Evolutionary conservation across 1,140 invertebrate species (phyloP).

Genomic region (Chionoecetes opilio): DNA sequence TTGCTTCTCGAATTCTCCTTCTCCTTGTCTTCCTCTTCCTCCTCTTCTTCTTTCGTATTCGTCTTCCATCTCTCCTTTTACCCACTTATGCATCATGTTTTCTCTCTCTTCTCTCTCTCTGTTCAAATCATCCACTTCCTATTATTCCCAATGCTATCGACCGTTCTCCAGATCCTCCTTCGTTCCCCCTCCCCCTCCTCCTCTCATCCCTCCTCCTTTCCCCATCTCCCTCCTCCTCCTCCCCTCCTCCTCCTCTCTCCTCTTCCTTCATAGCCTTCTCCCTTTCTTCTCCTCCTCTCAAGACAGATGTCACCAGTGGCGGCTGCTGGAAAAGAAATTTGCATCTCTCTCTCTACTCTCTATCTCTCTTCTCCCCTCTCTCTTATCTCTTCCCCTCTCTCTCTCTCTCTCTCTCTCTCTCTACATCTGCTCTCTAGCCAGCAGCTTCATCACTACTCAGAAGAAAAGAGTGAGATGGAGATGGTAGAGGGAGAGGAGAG

Average conservation of each 20-base stretch:
- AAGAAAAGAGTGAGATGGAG: too few relatives aligned
- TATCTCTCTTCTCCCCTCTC: conserved; percentile 42
- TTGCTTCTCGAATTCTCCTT: neutral
- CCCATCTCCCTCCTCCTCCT: neutral
- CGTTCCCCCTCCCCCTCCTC: neutral
- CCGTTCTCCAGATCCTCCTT: neutral
- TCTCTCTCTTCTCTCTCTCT: neutral
- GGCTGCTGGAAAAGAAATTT: neutral
- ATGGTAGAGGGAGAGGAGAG: too few relatives aligned
- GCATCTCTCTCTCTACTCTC: conserved; percentile 51
- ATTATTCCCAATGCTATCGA: neutral
- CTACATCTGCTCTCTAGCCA: too few relatives aligned
- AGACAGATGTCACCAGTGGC: neutral
- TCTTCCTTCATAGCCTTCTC: neutral
- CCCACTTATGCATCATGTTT: too few relatives aligned
- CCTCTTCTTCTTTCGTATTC: neutral
- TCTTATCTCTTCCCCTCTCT: neutral
- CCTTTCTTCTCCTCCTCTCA: neutral
- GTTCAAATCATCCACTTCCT: neutral
- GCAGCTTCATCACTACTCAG: too few relatives aligned
- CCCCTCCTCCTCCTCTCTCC: neutral
- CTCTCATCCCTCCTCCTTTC: neutral
- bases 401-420: neutral
- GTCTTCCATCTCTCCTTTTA: too few relatives aligned
- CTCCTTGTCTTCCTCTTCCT: too few relatives aligned